phyloP scores from a whole-genome alignment of 2,113 vertebrate genomes.

The Clarias gariepinus region DNA sequence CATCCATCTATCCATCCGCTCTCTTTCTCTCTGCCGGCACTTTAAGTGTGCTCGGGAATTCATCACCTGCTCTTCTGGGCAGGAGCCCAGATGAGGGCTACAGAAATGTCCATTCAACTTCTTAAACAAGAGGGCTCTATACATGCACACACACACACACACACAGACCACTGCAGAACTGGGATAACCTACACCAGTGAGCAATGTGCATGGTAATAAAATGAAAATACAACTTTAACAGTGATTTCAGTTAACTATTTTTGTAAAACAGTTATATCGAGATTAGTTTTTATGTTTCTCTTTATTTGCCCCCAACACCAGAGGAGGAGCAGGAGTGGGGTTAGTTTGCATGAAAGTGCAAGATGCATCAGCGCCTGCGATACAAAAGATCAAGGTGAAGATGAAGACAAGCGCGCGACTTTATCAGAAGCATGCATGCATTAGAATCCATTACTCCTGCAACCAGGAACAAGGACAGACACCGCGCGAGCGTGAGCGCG shows the following conservation, averaged over 20 bases:
- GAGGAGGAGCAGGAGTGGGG: neutral
- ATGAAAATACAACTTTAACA: neutral
- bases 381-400: neutral
- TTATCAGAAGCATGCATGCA: neutral
- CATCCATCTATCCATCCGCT: neutral
- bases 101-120: conserved; percentile 51
- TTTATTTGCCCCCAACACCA: neutral
- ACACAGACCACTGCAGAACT: neutral
- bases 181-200: conserved; percentile 25
- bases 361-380: neutral
- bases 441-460: neutral
- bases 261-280: too few relatives aligned
- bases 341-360: neutral
- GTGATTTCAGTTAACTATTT: too few relatives aligned
- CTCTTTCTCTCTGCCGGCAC: neutral
- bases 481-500: neutral
- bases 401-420: neutral
- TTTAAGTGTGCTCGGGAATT: conserved; percentile 33
- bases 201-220: neutral
- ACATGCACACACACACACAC: neutral
- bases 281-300: neutral
- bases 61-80: conserved; percentile 61
- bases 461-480: neutral
- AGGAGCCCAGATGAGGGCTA: conserved; percentile 48
- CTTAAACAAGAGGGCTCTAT: conserved; percentile 41